phyloP scores from a whole-genome alignment of 2,888 invertebrate species.

The Drosophila longiperda region DNA sequence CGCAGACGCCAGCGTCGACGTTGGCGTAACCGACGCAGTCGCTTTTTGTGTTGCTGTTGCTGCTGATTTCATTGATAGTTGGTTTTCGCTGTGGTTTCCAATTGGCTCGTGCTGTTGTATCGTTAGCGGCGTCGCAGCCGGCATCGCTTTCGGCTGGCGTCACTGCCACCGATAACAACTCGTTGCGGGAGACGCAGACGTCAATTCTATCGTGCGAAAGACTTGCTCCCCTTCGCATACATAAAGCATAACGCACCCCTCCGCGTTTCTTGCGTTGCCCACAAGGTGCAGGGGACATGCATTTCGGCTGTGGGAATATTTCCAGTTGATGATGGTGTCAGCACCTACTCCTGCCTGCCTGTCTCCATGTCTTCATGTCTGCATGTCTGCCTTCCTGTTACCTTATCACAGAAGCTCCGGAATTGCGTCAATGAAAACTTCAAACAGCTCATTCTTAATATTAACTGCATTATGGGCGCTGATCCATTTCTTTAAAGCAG shows the following conservation, averaged over 20 bases:
- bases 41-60: not conserved
- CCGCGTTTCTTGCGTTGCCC: too few relatives aligned
- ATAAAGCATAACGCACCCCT: not conserved
- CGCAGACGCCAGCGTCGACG: slow-evolving; percentile 32
- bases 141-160: not conserved
- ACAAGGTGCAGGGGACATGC: not conserved
- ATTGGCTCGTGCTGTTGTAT: slow-evolving; percentile 17
- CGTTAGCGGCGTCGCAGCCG: not conserved
- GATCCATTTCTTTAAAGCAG: not conserved
- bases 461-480: slow-evolving; percentile 18
- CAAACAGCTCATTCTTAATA: slow-evolving; percentile 35
- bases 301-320: slow-evolving; percentile 29
- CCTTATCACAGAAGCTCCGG: slow-evolving; percentile 30
- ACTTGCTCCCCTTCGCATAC: slow-evolving; percentile 21
- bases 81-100: slow-evolving; percentile 15
- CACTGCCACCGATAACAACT: not conserved
- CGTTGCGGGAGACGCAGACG: slow-evolving; percentile 26
- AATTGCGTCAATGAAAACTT: slow-evolving; percentile 41
- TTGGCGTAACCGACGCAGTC: not conserved
- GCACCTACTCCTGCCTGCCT: slow-evolving; percentile 23
- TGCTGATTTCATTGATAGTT: slow-evolving; percentile 28
- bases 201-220: slow-evolving; percentile 52
- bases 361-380: too few relatives aligned
- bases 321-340: slow-evolving; percentile 18
- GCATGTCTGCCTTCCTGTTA: not conserved